A percentile compares a stretch with the other conserved stretches of the same genome.
These are phyloP conservation scores for Gallinago jamesoni DNA, from an alignment of 2,113 vertebrate species.

Conservation along the genomic window DNA sequence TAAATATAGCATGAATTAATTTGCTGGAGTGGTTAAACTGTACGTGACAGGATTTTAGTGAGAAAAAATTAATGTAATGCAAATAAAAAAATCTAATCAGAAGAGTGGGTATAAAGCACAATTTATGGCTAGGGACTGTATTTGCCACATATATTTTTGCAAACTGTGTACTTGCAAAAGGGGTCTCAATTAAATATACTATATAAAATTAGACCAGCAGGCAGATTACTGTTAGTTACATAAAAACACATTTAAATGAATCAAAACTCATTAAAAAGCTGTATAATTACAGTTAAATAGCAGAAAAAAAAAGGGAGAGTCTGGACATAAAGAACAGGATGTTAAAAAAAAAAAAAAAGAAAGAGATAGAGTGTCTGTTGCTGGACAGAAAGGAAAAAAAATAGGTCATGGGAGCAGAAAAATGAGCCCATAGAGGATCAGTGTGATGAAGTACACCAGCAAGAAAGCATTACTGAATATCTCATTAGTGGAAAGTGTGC, in stretches of 20 bases:
- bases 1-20: slow-evolving; percentile 25
- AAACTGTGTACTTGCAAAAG: slow-evolving; percentile 5
- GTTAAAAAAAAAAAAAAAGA: neutral
- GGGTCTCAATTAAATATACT: slow-evolving; percentile 3
- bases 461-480: neutral
- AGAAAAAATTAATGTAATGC: neutral
- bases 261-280: slow-evolving; percentile 21
- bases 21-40: slow-evolving; percentile 27
- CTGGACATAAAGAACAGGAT: neutral
- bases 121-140: neutral
- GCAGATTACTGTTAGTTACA: neutral
- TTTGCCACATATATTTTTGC: neutral
- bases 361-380: neutral
- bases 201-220: neutral
- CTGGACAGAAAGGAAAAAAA: neutral
- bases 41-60: slow-evolving; percentile 5
- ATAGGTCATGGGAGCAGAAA: neutral
- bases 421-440: neutral
- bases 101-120: neutral
- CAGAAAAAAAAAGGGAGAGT: neutral
- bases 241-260: neutral
- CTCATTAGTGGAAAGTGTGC: neutral
- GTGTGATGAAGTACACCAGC: neutral
- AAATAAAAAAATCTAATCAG: slow-evolving; percentile 27
- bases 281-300: slow-evolving; percentile 4